Base-by-base conservation (phyloP, 2,888 invertebrate genomes). In the Girardia tigrina region DNA sequence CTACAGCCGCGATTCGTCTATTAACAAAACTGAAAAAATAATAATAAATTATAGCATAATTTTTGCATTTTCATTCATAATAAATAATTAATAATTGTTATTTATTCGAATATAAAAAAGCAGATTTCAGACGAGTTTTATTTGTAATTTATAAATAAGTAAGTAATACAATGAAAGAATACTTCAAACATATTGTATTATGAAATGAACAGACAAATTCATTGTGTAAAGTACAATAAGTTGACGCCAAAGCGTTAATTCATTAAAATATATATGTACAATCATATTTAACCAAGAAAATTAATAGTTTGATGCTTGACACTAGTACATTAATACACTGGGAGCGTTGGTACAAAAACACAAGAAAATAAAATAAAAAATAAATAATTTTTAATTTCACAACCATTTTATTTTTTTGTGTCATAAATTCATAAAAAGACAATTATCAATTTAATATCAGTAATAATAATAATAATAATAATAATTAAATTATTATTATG, bases 211-310 rank as follows among this genome's bases (percentile, higher is more conserved):
- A 56, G 56, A 56, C 56, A 56, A 56, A 56, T 56, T 56, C 56
- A 56, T 56, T 56, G 56, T 56, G 56, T 56, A 56, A 56, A 56
- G 56, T 56, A 56, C 56, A 56, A 56, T 56, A 56, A 56, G 56
- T 56, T 56, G 56, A 56, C 56, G 56, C 56, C 56, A n/a, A n/a
- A 23, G 56, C 56, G 56, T 56, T 56, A 56, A 56, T 56, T 56
- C 56, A 56, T 74, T 74, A 74, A 56, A 74, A 74, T 56, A 74
- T 74, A 74, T 74, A 74, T 56, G 16, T 74, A 74, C 74, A 74
- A 74, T 74, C 56, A 74, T 74, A 74, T 42, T 36, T 42, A 74
- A 74, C 74, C 29, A 74, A 74, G 23, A 28, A 74, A 74, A 74
- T 56, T 26, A 26, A 74, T 56, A 74, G 74, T 74, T 56, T 56